Evolutionary conservation across 2,113 vertebrate genomes (phyloP).

Genomic region (Acinonyx jubatus): DNA sequence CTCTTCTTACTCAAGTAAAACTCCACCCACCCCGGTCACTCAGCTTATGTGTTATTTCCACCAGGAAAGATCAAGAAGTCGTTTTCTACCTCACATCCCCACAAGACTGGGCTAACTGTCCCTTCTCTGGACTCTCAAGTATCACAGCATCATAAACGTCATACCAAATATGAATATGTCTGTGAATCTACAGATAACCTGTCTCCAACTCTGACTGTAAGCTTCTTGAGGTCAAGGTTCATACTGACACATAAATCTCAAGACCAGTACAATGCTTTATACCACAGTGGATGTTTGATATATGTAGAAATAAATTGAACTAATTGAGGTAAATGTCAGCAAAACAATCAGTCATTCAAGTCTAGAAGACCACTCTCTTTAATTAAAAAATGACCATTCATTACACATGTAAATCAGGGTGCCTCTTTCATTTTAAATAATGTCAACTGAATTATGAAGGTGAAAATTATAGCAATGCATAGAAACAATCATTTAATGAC

Average conservation of each 20-base stretch:
- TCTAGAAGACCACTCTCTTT: slow-evolving; percentile 55
- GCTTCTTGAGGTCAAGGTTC: not conserved
- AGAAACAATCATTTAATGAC: slow-evolving; percentile 35
- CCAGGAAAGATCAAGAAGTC: not conserved
- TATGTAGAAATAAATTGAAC: slow-evolving; percentile 60
- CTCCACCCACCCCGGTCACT: not conserved
- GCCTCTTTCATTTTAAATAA: slow-evolving; percentile 31
- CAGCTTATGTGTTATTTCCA: not conserved
- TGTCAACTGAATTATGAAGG: slow-evolving; percentile 38
- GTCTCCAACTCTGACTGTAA: not conserved
- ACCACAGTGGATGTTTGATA: slow-evolving; percentile 37
- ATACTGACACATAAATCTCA: slow-evolving; percentile 23
- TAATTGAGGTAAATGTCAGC: slow-evolving; percentile 44
- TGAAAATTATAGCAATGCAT: slow-evolving; percentile 41
- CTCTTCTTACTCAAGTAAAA: not conserved
- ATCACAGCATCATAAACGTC: not conserved
- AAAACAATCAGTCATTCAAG: slow-evolving; percentile 27
- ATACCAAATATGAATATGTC: not conserved
- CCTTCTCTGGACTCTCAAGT: not conserved
- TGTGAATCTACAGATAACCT: not conserved
- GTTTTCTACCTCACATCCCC: not conserved
- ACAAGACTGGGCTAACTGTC: not conserved
- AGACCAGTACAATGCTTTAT: not conserved
- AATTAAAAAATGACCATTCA: slow-evolving; percentile 69
- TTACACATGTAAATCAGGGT: slow-evolving; percentile 47